Evolutionary conservation across 1,140 invertebrate genomes (phyloP), one percentile per base, ranked within the genome.

Genomic region (Drosophila repleta): DNA sequence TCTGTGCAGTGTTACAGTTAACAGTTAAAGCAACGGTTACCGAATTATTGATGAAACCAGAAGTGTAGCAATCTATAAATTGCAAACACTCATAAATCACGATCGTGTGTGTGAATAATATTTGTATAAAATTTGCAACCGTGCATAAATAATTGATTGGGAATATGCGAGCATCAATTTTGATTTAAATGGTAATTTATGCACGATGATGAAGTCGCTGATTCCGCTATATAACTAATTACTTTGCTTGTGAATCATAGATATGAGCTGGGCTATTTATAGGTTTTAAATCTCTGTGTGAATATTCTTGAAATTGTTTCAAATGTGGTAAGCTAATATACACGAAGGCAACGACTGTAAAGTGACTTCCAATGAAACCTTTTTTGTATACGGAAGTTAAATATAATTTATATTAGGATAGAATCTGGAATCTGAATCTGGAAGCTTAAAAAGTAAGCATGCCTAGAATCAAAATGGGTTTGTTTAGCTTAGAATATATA

Each of bases 11-110:
- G 39, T 35, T 46, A 60, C 56, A 17, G 17, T 61, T 32, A 24
- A 61, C 48, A 66, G 63, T 67, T 72, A 55, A 26, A 65, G 46
- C 52, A 41, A 65, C 62, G 52, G 62, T 65, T 58, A 71, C 18
- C 62, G 15, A 41, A 65, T 65, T 51, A 65, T 57, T 37, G 29
- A 24, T 46, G 5, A 35, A 55, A 56, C 43, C 32, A 69, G 49
- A 69, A 63, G 61, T 63, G 57, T 45, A 58, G 26, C 48, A 58
- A 58, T 46, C 37, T 65, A 35, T 53, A 21, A 53, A n/a, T 57
- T 57, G 17, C 10, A 18, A 29, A 4, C 11, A 35, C 32, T 35
- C 32, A 35, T 35, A 4, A 15, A 6, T 17, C 15, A 56, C 24
- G 37, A 56, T 18, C 13, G 39, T 17, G 39, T 13, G 37, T 32